A percentile compares a stretch with the other conserved stretches of the same genome.
Evolutionary conservation across 2,797 vertebrate species (phyloP).

Genomic region (Macropodus opercularis): DNA sequence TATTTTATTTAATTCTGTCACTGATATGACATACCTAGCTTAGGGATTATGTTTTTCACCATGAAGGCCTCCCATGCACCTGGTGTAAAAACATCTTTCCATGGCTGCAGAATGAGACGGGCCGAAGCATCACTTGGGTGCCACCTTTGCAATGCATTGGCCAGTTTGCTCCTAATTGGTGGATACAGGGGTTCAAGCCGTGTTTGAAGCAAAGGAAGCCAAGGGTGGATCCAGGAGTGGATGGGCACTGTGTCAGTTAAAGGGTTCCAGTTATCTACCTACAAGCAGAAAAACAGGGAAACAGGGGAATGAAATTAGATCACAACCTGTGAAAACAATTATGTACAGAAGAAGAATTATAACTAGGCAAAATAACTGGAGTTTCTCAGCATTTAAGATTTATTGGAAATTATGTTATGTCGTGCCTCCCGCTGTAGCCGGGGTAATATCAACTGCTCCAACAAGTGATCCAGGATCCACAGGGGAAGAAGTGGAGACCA

Average conservation of each 20-base stretch:
- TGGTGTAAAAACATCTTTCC: conserved; percentile 95
- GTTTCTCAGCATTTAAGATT: neutral
- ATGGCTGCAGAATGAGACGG: conserved; percentile 96
- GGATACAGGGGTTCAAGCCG: conserved; percentile 94
- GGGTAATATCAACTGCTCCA: conserved; percentile 96
- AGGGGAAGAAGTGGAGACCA: conserved; percentile 91
- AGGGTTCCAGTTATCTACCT: conserved; percentile 98
- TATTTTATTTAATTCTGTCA: neutral
- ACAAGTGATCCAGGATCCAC: conserved; percentile 92
- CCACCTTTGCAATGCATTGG: conserved; percentile 95
- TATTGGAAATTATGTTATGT: neutral
- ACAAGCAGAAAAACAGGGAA: conserved; percentile 17
- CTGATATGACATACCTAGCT: conserved; percentile 84
- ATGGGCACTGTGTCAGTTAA: conserved; percentile 97
- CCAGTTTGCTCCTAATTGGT: conserved; percentile 94
- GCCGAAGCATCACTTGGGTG: conserved; percentile 95
- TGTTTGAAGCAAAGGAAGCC: conserved; percentile 93
- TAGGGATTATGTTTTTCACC: conserved; percentile 98
- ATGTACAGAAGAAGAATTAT: neutral
- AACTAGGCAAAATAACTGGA: neutral
- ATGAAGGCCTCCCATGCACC: conserved; percentile 99
- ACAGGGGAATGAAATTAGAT: neutral
- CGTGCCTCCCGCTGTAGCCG: conserved; percentile 94
- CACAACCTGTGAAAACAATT: neutral
- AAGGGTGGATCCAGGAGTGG: conserved; percentile 98